These are phyloP conservation scores for Torymus tubicola DNA, from an alignment of 2,888 invertebrate species.

Conservation along the genomic window DNA sequence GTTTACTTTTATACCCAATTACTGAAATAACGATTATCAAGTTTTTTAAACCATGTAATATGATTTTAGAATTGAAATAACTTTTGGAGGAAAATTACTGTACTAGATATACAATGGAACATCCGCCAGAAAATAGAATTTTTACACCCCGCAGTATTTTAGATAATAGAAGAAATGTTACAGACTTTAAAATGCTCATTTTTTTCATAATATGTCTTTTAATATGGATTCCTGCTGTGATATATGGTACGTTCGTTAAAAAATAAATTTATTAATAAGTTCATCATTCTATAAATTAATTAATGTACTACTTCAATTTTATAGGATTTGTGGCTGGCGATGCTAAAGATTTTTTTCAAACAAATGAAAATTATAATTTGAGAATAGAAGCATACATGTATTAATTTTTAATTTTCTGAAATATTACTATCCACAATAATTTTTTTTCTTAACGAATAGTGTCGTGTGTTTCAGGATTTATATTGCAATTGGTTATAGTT, in stretches of 20 bases:
- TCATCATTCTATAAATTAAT: no score
- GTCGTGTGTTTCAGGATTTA: background rate
- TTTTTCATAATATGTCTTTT: background rate
- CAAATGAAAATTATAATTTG: background rate
- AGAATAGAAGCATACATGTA: no score
- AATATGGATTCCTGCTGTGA: background rate
- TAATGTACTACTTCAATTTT: no score
- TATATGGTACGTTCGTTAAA: slow-evolving; percentile 4
- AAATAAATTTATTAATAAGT: no score
- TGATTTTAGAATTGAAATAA: background rate
- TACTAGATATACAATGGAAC: no score
- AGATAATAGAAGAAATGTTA: background rate
- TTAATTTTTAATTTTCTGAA: no score
- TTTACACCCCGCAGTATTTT: background rate
- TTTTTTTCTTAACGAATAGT: background rate
- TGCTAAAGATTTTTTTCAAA: background rate
- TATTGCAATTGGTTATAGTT: background rate
- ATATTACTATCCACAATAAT: background rate
- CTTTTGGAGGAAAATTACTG: no score
- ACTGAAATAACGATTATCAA: background rate
- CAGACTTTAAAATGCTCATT: no score
- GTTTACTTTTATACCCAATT: background rate
- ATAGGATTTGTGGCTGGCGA: background rate
- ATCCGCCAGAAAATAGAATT: no score
- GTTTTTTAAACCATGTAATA: background rate